Percentiles rank a stretch among this genome's conserved stretches.
These are phyloP conservation scores for Sitodiplosis mosellana DNA, from an alignment of 1,140 invertebrate genomes.

Conservation along the genomic window DNA sequence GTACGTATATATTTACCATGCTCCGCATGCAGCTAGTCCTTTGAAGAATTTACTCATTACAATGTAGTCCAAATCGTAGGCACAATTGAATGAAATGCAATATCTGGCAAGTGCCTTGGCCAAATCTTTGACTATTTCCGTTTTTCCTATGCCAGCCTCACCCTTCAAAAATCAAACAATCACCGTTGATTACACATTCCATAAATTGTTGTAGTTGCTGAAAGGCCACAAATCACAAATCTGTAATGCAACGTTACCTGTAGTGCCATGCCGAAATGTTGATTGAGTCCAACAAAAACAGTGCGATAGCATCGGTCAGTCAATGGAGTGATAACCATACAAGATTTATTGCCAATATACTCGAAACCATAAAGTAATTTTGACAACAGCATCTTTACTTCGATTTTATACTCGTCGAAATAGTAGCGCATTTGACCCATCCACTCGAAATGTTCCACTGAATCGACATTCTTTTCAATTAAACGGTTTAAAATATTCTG, in stretches of 20 bases:
- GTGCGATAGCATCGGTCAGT: constrained; percentile 89
- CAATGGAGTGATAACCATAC: constrained; percentile 77
- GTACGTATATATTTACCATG: too few species aligned
- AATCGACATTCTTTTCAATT: constrained; percentile 42
- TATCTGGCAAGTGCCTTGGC: constrained; percentile 92
- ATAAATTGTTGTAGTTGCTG: neutral
- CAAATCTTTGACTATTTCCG: constrained; percentile 90
- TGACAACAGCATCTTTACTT: constrained; percentile 84
- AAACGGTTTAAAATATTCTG: constrained; percentile 65
- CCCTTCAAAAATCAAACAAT: constrained; percentile 20
- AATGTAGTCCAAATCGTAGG: constrained; percentile 80
- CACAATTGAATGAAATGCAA: constrained; percentile 94
- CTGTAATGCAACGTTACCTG: constrained; percentile 30
- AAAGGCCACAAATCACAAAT: neutral
- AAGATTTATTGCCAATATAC: constrained; percentile 77
- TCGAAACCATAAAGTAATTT: constrained; percentile 84
- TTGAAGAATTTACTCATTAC: constrained; percentile 94
- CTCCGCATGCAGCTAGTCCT: constrained; percentile 85
- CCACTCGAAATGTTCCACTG: constrained; percentile 79
- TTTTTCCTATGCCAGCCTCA: constrained; percentile 89
- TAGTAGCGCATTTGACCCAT: constrained; percentile 76
- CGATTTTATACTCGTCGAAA: constrained; percentile 62
- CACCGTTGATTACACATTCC: too few species aligned
- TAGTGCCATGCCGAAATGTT: constrained; percentile 77
- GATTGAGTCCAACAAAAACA: constrained; percentile 73